Evolutionary conservation across 1,140 invertebrate genomes (phyloP), one percentile per base, ranked within the genome.

Genomic region (Drosophila busckii): DNA sequence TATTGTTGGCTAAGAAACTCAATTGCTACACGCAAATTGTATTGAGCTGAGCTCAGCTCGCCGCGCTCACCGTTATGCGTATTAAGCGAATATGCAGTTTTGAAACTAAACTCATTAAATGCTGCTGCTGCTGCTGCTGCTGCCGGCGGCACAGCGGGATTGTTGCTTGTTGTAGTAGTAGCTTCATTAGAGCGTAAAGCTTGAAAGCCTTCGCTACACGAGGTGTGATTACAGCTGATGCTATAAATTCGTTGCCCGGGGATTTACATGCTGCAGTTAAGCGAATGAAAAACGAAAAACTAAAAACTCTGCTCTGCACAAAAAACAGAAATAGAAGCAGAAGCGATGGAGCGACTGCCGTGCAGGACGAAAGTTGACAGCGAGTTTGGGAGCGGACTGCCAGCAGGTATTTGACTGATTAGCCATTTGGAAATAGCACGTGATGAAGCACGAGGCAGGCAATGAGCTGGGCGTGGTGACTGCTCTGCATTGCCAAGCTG

Each of bases 81-180:
- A 75, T 80, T 80, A 80, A 80, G 75, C 70, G 64, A 80, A 82
- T n/a, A 61, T 82, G 61, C 65, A 75, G 75, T 80, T 62, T 54
- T 44, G 52, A 66, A 80, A 80, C 75, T 75, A 80, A 80, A 80
- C 69, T 82, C 75, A 80, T 80, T 80, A 70, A 82, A 62, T 28
- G 54, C 59, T 59, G 67, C 38, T 75, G 34, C 45, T 50, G n/a
- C n/a, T n/a, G n/a, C n/a, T n/a, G n/a, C n/a, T n/a, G n/a, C n/a
- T n/a, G n/a, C n/a, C n/a, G n/a, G n/a, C n/a, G n/a, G n/a, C n/a
- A n/a, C n/a, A n/a, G n/a, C n/a, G n/a, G n/a, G n/a, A n/a, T n/a
- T n/a, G n/a, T n/a, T n/a, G n/a, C n/a, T n/a, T n/a, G n/a, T n/a
- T n/a, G n/a, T n/a, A n/a, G n/a, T n/a, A n/a, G n/a, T n/a, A n/a